A percentile compares a stretch with the other conserved stretches of the same genome.
phyloP scores from a whole-genome alignment of 1,140 invertebrate genomes.

The Drosophila serrata region DNA sequence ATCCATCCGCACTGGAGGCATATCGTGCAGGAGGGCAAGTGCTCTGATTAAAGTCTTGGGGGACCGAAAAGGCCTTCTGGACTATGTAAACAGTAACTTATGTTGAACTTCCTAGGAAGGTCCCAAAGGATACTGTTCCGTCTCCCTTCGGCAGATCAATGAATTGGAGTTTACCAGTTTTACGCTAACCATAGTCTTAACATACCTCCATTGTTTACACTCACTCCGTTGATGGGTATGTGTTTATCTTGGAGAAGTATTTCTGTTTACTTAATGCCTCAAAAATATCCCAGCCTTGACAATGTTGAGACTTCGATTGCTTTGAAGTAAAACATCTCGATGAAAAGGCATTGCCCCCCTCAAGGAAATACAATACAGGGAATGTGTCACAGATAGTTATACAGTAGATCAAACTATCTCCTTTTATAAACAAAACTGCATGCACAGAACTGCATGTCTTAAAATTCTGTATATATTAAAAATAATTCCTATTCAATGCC shows the following conservation, averaged over 20 bases:
- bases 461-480: not conserved
- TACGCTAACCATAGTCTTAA: slow-evolving; percentile 8
- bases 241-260: slow-evolving; percentile 59
- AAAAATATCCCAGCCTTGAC: slow-evolving; percentile 47
- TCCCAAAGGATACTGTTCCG: slow-evolving; percentile 48
- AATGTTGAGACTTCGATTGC: slow-evolving; percentile 27
- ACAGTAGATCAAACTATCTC: not conserved
- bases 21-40: slow-evolving; percentile 26
- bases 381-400: not conserved
- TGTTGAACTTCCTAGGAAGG: slow-evolving; percentile 47
- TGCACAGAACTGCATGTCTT: not conserved
- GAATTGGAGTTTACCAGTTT: slow-evolving; percentile 28
- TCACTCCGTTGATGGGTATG: slow-evolving; percentile 16
- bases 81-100: slow-evolving; percentile 58
- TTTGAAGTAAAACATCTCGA: slow-evolving; percentile 17
- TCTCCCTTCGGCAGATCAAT: slow-evolving; percentile 6
- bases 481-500: no score
- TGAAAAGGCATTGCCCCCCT: not conserved
- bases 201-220: slow-evolving; percentile 34
- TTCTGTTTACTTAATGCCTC: slow-evolving; percentile 55
- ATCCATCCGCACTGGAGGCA: slow-evolving; percentile 37
- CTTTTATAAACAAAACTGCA: not conserved
- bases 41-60: slow-evolving; percentile 62
- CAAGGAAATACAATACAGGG: not conserved
- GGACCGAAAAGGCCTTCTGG: slow-evolving; percentile 42